Evolutionary conservation across 2,888 invertebrate species (phyloP).

Genomic region (Calameuta idolon): DNA sequence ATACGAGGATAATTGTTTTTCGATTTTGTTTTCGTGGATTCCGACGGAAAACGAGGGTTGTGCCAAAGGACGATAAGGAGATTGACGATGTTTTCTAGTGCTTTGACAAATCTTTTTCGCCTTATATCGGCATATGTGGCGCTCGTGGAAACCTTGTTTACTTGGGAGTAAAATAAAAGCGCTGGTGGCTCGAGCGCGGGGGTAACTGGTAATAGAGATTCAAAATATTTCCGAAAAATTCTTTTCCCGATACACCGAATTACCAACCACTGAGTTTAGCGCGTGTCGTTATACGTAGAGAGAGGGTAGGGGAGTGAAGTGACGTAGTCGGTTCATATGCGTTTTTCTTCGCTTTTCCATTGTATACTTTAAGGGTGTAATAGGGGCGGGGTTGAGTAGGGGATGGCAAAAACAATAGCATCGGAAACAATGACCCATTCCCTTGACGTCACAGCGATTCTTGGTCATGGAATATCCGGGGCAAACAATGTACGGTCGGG

Average conservation of each 20-base stretch:
- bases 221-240: too few species aligned
- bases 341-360: slow-evolving; percentile 35
- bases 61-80: neutral
- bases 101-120: neutral
- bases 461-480: slow-evolving; percentile 15
- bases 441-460: slow-evolving; percentile 35
- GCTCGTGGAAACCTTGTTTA: neutral
- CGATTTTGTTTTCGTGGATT: slow-evolving; percentile 11
- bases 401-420: slow-evolving; percentile 37
- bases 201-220: neutral
- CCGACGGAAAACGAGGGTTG: neutral
- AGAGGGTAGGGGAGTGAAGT: neutral
- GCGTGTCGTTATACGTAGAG: neutral
- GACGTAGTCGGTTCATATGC: slow-evolving; percentile 33
- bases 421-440: slow-evolving; percentile 34
- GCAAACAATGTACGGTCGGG: slow-evolving; percentile 12
- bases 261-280: neutral
- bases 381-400: slow-evolving; percentile 16
- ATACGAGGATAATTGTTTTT: slow-evolving; percentile 39
- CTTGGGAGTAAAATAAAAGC: neutral
- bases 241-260: neutral
- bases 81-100: neutral
- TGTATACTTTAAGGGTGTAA: slow-evolving; percentile 16
- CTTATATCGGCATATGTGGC: neutral
- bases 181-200: neutral